A percentile compares a stretch with the other conserved stretches of the same genome.
phyloP scores from a whole-genome alignment of 92 coral and sea anemone genomes.

The Parazoanthus darwini region DNA sequence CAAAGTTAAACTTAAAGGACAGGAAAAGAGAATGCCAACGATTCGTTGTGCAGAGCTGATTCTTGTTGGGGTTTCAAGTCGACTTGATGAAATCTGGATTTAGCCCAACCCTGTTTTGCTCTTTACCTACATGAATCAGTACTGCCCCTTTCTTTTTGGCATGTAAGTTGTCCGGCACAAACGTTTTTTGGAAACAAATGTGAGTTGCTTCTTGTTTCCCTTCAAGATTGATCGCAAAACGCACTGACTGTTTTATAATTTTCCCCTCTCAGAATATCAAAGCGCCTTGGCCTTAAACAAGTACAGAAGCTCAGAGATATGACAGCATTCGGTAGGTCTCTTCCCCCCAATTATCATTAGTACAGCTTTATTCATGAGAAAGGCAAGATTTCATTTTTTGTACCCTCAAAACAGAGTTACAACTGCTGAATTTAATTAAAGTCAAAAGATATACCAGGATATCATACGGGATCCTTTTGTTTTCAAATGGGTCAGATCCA shows the following conservation, averaged over 20 bases:
- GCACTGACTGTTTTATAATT: not conserved
- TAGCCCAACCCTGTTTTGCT: slow-evolving; percentile 74
- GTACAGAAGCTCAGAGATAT: slow-evolving; percentile 68
- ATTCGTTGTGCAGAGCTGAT: slow-evolving; percentile 75
- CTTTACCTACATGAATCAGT: slow-evolving; percentile 69
- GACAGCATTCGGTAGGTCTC: not conserved
- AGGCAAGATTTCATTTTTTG: too few relatives aligned
- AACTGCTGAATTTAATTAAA: too few relatives aligned
- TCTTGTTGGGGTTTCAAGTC: slow-evolving; percentile 74
- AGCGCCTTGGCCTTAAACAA: slow-evolving; percentile 76
- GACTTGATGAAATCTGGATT: slow-evolving; percentile 93
- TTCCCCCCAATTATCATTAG: not conserved
- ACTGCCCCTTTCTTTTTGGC: slow-evolving; percentile 67
- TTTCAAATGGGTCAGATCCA: too few relatives aligned
- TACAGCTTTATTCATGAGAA: not conserved
- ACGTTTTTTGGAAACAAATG: not conserved
- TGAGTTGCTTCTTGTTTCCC: not conserved
- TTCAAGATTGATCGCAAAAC: not conserved
- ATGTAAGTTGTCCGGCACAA: slow-evolving; percentile 58
- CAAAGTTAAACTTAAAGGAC: slow-evolving; percentile 36
- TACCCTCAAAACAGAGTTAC: too few relatives aligned
- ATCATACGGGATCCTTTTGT: too few relatives aligned
- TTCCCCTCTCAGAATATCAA: slow-evolving; percentile 57
- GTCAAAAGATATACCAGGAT: too few relatives aligned
- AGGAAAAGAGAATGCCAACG: slow-evolving; percentile 74